Percentiles rank a stretch among this genome's conserved stretches.
phyloP scores from a whole-genome alignment of 2,113 vertebrate species.

The Aphelocoma coerulescens region DNA sequence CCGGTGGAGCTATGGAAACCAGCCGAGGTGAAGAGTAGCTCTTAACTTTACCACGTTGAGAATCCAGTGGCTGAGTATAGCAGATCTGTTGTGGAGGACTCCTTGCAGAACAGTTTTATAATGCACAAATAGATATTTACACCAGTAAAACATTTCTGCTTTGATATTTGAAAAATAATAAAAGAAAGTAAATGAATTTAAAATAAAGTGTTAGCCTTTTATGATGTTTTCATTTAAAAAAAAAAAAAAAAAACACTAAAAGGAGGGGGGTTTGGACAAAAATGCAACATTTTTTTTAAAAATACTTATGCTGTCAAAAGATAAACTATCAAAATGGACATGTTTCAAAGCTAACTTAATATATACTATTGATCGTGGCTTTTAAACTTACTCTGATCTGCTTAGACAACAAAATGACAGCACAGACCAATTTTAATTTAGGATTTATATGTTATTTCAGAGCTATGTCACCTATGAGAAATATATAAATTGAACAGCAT shows the following conservation, averaged over 20 bases:
- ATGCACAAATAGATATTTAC: background rate
- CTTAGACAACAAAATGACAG: background rate
- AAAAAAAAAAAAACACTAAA: background rate
- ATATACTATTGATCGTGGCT: background rate
- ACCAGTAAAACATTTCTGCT: background rate
- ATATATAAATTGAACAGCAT: background rate
- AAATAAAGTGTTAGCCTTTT: background rate
- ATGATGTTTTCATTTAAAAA: background rate
- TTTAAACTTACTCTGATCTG: background rate
- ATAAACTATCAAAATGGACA: background rate
- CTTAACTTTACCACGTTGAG: background rate
- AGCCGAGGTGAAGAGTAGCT: background rate
- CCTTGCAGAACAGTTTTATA: background rate
- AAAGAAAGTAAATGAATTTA: background rate
- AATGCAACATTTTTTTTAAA: background rate
- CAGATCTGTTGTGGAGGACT: background rate
- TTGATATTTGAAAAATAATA: background rate
- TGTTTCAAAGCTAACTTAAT: background rate
- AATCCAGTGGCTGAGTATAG: background rate
- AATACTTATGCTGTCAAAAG: background rate
- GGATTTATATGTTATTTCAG: background rate
- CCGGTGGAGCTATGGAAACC: background rate
- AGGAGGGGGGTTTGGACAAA: rapidly evolving
- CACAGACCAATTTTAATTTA: background rate
- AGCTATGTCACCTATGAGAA: background rate